These are phyloP conservation scores for Galerucella calmariensis DNA, from an alignment of 2,888 invertebrate genomes.

Conservation along the genomic window DNA sequence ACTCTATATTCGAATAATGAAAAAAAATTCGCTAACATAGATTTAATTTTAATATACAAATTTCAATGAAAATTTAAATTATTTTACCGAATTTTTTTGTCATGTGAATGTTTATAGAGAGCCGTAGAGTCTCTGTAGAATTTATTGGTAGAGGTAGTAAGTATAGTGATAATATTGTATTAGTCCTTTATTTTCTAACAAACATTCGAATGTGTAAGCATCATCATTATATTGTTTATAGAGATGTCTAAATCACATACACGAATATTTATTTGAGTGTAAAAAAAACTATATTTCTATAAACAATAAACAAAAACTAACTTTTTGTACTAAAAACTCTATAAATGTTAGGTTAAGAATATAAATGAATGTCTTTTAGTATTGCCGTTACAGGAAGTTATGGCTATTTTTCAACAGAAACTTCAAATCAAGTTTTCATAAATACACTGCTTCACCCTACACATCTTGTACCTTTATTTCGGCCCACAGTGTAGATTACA, in stretches of 20 bases:
- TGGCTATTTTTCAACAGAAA: too few relatives aligned
- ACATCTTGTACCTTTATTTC: too few relatives aligned
- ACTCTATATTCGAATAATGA: background rate
- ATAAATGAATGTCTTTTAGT: background rate
- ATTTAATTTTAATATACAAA: background rate
- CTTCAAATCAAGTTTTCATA: too few relatives aligned
- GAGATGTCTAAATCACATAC: too few relatives aligned
- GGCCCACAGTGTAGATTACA: too few relatives aligned
- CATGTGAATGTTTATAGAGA: background rate
- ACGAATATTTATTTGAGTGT: too few relatives aligned
- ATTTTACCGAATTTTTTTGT: constrained; percentile 8
- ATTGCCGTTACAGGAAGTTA: background rate
- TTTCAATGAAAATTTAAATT: background rate
- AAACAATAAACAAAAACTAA: background rate
- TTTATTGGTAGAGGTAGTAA: constrained; percentile 14
- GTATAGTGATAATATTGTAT: constrained; percentile 1
- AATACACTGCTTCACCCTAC: too few relatives aligned
- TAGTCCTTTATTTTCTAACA: constrained; percentile 2
- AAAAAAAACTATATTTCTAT: background rate
- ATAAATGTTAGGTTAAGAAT: background rate
- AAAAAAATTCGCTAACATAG: background rate
- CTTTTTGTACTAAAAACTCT: constrained; percentile 1
- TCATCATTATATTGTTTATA: background rate
- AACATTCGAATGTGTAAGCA: constrained; percentile 1
- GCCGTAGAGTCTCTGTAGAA: background rate